A percentile compares a stretch with the other conserved stretches of the same genome.
Conservation (phyloP, 2,888 invertebrate species). For the Tetragonula carbonaria region DNA sequence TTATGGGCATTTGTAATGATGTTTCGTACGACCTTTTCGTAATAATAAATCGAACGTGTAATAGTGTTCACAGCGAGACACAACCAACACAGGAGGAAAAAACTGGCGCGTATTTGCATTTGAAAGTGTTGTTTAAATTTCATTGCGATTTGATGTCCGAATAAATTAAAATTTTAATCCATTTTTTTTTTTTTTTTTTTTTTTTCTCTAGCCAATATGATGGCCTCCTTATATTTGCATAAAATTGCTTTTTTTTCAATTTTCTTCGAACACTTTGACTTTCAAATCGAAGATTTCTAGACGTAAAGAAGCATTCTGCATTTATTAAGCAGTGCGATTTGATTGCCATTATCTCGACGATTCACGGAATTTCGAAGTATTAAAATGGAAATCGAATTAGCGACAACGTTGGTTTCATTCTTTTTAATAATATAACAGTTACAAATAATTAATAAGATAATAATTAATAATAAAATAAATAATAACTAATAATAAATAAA, state of each 20-base stretch:
- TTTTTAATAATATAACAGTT: neutral
- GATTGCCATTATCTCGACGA: neutral
- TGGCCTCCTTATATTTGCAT: constrained; percentile 11
- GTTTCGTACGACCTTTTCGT: no score
- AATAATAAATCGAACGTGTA: no score
- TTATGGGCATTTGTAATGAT: no score
- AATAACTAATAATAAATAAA: no score
- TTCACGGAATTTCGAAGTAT: neutral
- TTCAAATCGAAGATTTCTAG: neutral
- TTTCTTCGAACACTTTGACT: neutral
- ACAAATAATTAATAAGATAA: no score
- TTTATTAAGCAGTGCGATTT: neutral
- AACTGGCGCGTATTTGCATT: neutral
- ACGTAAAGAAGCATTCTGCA: neutral
- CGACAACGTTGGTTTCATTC: neutral
- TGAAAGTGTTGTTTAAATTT: constrained; percentile 5
- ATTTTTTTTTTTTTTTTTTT: neutral
- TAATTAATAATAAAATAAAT: no score
- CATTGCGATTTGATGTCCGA: neutral
- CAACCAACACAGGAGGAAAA: no score
- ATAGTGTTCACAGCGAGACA: no score
- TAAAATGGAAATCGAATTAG: neutral
- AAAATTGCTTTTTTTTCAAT: constrained; percentile 18
- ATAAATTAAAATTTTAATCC: neutral
- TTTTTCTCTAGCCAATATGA: neutral